Base-by-base conservation (phyloP, 2,113 vertebrate genomes). In the Monopterus albus region DNA sequence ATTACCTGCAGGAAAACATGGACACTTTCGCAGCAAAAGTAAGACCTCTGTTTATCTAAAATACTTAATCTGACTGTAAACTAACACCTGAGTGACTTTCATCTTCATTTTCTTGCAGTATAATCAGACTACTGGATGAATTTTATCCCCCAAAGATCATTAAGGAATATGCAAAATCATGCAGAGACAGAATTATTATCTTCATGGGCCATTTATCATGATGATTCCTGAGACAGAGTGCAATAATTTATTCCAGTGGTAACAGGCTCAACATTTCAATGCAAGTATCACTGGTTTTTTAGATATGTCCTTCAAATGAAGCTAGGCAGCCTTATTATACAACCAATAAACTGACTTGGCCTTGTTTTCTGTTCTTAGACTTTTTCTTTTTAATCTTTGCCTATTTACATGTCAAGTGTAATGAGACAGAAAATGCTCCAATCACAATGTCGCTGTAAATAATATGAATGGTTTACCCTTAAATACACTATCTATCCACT, bases 11-110 rank as follows among this genome's bases (percentile, higher is more conserved):
- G 56, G 95, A 96, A 49, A 97, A 94, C 91, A 93, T 87, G 70
- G 95, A 95, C n/a, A 61, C 90, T 0, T 92, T 97, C 83, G 95
- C 92, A 0, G 82, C 92, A 59, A 96, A 96, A 92, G 97, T 97
- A 82, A 62, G 63, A 49, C 6, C 3, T 2, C 14, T 13, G n/a
- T 49, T 47, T n/a, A n/a, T n/a, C n/a, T n/a, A n/a, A n/a, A n/a
- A n/a, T n/a, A n/a, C n/a, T n/a, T n/a, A n/a, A n/a, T n/a, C n/a
- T n/a, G n/a, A n/a, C n/a, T n/a, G n/a, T n/a, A n/a, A n/a, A n/a
- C n/a, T n/a, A n/a, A n/a, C n/a, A n/a, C n/a, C n/a, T n/a, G n/a
- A n/a, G n/a, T n/a, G n/a, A n/a, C n/a, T n/a, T n/a, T n/a, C n/a
- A n/a, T n/a, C n/a, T n/a, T n/a, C n/a, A n/a, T n/a, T n/a, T n/a